phyloP scores from a whole-genome alignment of 1,140 invertebrate genomes.

The Drosophila sechellia region DNA sequence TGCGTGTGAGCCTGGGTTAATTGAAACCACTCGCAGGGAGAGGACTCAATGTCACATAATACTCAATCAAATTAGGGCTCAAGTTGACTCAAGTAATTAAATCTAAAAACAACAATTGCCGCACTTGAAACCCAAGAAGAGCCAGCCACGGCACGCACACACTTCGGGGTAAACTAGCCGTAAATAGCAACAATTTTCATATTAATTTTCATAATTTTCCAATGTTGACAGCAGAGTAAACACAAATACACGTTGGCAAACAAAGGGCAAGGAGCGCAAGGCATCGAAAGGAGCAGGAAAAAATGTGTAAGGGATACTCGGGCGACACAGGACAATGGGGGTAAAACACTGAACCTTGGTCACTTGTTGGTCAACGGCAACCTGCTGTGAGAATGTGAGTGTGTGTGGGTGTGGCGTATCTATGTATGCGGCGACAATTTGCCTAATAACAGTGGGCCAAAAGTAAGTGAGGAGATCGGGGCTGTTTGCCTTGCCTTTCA shows the following conservation, averaged over 20 bases:
- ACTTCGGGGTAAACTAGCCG: constrained; percentile 37
- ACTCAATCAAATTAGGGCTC: constrained; percentile 75
- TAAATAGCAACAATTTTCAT: constrained; percentile 80
- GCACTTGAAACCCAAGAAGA: constrained; percentile 39
- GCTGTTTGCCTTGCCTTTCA: constrained; percentile 30
- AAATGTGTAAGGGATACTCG: constrained; percentile 72
- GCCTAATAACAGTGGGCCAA: constrained; percentile 62
- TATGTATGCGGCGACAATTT: constrained; percentile 69
- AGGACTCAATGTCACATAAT: constrained; percentile 68
- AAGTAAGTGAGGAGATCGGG: neutral
- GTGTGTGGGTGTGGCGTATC: constrained; percentile 29
- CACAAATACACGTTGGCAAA: constrained; percentile 73
- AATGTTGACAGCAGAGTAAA: constrained; percentile 75
- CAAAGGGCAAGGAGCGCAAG: constrained; percentile 24
- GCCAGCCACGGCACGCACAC: constrained; percentile 21
- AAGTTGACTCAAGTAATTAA: constrained; percentile 81
- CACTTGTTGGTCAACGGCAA: constrained; percentile 75
- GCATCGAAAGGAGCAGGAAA: constrained; percentile 21
- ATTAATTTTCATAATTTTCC: constrained; percentile 83
- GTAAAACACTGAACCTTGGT: constrained; percentile 37
- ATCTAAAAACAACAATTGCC: constrained; percentile 79
- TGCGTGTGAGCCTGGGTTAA: constrained; percentile 40
- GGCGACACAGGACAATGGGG: constrained; percentile 19
- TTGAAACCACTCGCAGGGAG: constrained; percentile 24
- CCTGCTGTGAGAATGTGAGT: constrained; percentile 52